Base-by-base conservation (phyloP, 1,140 invertebrate species). In the Aphidius ervi region DNA sequence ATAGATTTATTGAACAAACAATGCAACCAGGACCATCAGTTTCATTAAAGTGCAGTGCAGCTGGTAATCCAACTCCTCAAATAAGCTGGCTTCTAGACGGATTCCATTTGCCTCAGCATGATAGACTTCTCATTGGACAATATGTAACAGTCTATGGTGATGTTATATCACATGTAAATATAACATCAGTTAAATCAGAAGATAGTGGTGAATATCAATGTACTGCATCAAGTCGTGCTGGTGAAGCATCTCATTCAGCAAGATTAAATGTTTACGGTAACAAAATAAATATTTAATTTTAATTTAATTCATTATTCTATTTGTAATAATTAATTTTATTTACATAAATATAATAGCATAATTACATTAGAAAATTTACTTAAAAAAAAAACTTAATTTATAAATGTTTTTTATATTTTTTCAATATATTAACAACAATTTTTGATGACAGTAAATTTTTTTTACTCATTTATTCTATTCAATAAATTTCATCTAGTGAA, bases 171-270 rank as follows among this genome's bases (percentile, higher is more conserved):
- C 86, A 87, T 74, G 86, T 90, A 56, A 90, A 90, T 78, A 88
- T 91, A 59, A 84, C 85, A 39, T 80, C 82, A 55, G 86, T 88
- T 6, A 82, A 83, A 65, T 82, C 88, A 1, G 83, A 88, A 70
- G 88, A 90, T 69, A 88, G 88, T 47, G 89, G 89, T 9, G 82
- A 86, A 65, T 91, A 89, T 74, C 79, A 82, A 67, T 92, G 90
- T 70, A 82, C 81, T 47, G 88, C 87, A 7, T 79, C 76, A 50
- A 90, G 89, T 70, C 75, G 81, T 48, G 85, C 87, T 31, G 87
- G 87, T 9, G 81, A 82, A 49, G 78, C 80, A 37, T 76, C 72
- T 4, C 86, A 90, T 73, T 81, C 82, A 8, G 84, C 84, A 0
- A 77, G 83, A 65, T 75, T 90, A 52, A 88, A 88, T 79, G 84